Evolutionary conservation across 2,888 invertebrate species (phyloP), one percentile per base, ranked within the genome.

Genomic region (Diogma glabrata): DNA sequence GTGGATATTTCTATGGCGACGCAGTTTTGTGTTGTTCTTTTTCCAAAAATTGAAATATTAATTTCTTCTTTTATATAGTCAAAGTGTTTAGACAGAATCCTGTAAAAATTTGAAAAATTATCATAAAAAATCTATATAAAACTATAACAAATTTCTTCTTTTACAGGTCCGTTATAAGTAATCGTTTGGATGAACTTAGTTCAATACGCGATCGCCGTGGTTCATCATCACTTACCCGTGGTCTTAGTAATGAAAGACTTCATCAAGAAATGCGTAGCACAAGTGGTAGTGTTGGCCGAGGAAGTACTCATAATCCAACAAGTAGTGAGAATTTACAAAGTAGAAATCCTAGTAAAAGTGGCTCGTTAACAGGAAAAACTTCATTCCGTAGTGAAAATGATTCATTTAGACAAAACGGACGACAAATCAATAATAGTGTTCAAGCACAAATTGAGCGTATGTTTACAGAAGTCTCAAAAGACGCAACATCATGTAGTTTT

Each of bases 361-460:
- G 16, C 6, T 46, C 46, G 8, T 4, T 46, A 26, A 46, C 23
- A 24, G 23, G 46, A 14, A 46, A 46, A 26, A 46, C 16, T 26
- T 46, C 46, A 24, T 24, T 46, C 16, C 22, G 10, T 24, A 24
- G 16, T 23, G 23, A 23, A 10, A 43, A 17, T n/a, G 46, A 46
- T 24, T 46, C 46, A 16, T 8, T 46, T 16, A 22, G 46, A 16
- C 9, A 64, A 53, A 65, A 68, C 58, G 65, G 65, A 14, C 61
- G 65, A 24, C 61, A 66, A 50, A 74, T 77, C 28, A 79, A 77
- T 59, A 87, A 87, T 61, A 82, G 82, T 51, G 87, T 90, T 3
- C 90, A 91, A 67, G 88, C 86, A 14, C 80, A 85, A 60, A 90
- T 91, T 67, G 89, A 90, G 65, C 81, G 83, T 60, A 85, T 90